Evolutionary conservation across 2,113 vertebrate genomes (phyloP).

Genomic region (Corythaeola cristata): DNA sequence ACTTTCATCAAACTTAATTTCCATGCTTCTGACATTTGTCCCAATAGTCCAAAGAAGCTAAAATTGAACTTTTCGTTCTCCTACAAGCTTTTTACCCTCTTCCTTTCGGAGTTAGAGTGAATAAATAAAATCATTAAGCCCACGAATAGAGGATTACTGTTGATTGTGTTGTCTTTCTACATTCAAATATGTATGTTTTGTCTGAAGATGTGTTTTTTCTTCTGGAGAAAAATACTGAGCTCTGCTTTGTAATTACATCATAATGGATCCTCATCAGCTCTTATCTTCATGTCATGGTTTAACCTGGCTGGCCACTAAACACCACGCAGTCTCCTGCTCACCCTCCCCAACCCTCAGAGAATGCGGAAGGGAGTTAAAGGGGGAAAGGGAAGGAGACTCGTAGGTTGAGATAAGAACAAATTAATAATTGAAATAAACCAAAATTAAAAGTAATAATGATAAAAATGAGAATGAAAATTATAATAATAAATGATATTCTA

Average conservation of each 20-base stretch:
- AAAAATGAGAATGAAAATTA: too few relatives aligned
- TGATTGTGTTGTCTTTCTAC: background rate
- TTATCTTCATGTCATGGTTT: background rate
- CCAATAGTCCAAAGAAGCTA: background rate
- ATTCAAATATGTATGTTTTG: background rate
- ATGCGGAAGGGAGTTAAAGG: too few relatives aligned
- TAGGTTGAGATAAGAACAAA: too few relatives aligned
- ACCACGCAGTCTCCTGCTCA: too few relatives aligned
- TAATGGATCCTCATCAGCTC: background rate
- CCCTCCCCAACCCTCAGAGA: too few relatives aligned
- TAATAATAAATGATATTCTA: too few relatives aligned
- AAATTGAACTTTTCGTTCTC: background rate
- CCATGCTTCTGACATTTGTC: background rate
- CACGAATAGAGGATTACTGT: background rate
- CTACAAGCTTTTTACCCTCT: background rate
- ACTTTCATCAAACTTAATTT: background rate
- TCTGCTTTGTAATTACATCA: background rate
- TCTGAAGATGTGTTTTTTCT: background rate
- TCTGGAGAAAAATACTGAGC: background rate
- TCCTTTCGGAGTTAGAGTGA: background rate
- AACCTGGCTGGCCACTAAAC: too few relatives aligned
- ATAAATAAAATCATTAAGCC: background rate
- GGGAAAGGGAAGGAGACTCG: too few relatives aligned
- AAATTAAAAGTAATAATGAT: too few relatives aligned
- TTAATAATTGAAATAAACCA: too few relatives aligned